A percentile compares a stretch with the other conserved stretches of the same genome.
phyloP scores from a whole-genome alignment of 53 echinoderm and acorn worm species.

The Holothuria leucospilota region DNA sequence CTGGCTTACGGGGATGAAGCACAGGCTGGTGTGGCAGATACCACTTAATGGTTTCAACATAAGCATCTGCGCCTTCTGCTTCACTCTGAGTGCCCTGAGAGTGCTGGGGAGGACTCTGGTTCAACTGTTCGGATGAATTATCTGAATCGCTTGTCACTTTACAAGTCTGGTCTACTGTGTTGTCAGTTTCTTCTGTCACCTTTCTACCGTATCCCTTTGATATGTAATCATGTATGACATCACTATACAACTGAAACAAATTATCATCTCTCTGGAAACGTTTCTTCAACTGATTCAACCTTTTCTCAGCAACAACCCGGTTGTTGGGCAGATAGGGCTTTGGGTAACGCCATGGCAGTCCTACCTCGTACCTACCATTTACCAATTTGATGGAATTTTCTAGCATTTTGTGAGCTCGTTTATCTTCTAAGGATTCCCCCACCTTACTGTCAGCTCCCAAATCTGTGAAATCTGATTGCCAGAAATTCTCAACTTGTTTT shows the following conservation, averaged over 20 bases:
- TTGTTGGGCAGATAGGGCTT: constrained; percentile 12
- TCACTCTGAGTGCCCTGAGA: too few relatives aligned
- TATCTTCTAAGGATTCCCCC: constrained; percentile 40
- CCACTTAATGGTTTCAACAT: background rate
- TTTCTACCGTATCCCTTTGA: constrained; percentile 39
- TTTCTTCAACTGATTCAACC: constrained; percentile 31
- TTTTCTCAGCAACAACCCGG: constrained; percentile 34
- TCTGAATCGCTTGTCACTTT: too few relatives aligned
- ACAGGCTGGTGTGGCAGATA: constrained; percentile 59
- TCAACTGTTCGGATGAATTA: too few relatives aligned
- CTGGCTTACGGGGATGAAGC: constrained; percentile 58
- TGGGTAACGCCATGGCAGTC: background rate
- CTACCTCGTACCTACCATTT: constrained; percentile 37
- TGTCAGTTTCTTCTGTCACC: background rate
- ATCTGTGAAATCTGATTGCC: constrained; percentile 34
- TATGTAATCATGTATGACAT: background rate
- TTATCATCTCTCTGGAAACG: too few relatives aligned
- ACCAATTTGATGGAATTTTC: constrained; percentile 13
- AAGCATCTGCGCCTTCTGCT: background rate
- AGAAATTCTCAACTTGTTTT: constrained; percentile 48
- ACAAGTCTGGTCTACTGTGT: too few relatives aligned
- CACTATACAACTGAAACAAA: constrained; percentile 27
- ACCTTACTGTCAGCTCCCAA: constrained; percentile 3
- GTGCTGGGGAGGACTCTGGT: too few relatives aligned
- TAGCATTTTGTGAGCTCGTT: constrained; percentile 39